Percentiles rank a stretch among this genome's conserved stretches.
These are phyloP conservation scores for Mungos mungo DNA, from an alignment of 2,113 vertebrate genomes.

Conservation along the genomic window DNA sequence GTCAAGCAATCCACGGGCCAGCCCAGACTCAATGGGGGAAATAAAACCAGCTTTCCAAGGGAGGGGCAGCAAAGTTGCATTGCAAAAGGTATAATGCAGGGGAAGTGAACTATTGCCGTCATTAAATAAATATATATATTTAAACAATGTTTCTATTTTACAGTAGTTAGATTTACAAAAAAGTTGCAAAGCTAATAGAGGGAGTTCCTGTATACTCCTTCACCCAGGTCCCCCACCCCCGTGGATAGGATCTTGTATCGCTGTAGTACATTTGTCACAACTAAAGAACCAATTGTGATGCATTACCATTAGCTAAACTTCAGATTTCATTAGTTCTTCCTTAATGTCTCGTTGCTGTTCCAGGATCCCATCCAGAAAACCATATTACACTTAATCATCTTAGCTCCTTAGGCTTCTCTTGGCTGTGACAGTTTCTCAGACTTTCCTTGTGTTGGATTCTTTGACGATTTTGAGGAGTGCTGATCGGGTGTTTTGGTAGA, in stretches of 20 bases:
- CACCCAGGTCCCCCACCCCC: background rate
- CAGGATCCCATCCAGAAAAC: background rate
- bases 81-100: background rate
- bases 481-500: background rate
- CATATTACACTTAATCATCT: background rate
- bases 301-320: background rate
- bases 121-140: background rate
- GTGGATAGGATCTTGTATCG: background rate
- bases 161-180: background rate
- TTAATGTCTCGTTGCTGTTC: background rate
- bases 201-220: background rate
- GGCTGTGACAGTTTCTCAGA: background rate
- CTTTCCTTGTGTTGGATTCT: background rate
- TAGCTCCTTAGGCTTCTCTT: background rate
- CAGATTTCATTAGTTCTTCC: background rate
- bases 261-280: background rate
- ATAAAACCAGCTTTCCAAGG: background rate
- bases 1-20: background rate
- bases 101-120: background rate
- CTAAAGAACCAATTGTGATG: background rate
- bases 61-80: background rate
- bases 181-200: background rate
- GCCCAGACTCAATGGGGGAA: background rate
- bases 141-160: background rate
- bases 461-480: background rate